Conservation (phyloP, 1,140 invertebrate species). For the Dryas iulia region DNA sequence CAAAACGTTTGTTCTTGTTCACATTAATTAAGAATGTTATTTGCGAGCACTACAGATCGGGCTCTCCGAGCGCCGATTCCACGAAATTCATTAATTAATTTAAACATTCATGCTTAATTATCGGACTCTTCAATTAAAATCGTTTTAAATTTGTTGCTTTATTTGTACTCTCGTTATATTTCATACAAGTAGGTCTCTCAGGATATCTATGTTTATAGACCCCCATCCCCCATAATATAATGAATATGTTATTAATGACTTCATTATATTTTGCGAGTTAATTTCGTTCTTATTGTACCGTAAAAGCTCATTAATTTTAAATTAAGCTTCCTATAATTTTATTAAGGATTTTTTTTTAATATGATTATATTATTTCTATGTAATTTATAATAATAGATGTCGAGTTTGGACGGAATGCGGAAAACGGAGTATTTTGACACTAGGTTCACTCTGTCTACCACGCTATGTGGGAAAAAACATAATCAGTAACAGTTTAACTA, state of each 20-base stretch:
- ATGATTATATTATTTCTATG: neutral
- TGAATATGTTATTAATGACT: constrained; percentile 32
- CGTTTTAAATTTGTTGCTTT: constrained; percentile 70
- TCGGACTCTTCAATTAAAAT: constrained; percentile 71
- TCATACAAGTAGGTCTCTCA: constrained; percentile 41
- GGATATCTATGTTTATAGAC: constrained; percentile 39
- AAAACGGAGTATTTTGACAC: no score
- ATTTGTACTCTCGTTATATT: constrained; percentile 52
- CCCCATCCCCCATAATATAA: constrained; percentile 9
- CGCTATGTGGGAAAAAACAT: no score
- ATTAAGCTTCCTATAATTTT: neutral
- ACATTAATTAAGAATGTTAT: constrained; percentile 73
- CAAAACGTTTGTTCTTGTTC: constrained; percentile 65
- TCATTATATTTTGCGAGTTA: constrained; percentile 37
- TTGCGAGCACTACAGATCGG: constrained; percentile 51
- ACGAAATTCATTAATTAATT: constrained; percentile 73
- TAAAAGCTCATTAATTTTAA: constrained; percentile 1
- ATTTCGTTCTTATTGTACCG: constrained; percentile 1
- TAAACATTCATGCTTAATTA: constrained; percentile 77
- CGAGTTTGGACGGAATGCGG: no score
- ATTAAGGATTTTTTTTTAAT: neutral
- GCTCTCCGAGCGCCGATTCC: constrained; percentile 48
- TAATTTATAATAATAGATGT: no score
- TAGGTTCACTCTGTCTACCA: no score
- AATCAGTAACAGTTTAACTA: no score